Conservation (phyloP, 92 coral and sea anemone species). For the Paragorgia papillata region DNA sequence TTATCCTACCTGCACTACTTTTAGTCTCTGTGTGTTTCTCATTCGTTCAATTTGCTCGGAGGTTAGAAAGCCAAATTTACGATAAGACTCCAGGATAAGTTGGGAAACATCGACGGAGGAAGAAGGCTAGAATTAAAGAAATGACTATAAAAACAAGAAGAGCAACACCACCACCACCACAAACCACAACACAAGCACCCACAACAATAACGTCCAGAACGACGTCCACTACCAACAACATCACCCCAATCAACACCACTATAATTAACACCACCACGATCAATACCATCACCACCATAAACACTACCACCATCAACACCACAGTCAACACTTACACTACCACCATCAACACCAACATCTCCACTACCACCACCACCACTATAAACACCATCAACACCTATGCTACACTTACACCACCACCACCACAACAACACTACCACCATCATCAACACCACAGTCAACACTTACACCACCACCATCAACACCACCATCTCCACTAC, state of each 20-base stretch:
- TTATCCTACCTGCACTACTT: slow-evolving; percentile 82
- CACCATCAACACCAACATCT: background rate
- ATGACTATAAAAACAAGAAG: background rate
- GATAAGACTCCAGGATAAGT: slow-evolving; percentile 85
- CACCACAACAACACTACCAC: background rate
- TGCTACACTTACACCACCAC: too few species aligned
- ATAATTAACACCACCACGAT: too few species aligned
- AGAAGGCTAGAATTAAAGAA: slow-evolving; percentile 51
- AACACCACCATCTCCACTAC: too few species aligned
- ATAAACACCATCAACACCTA: too few species aligned
- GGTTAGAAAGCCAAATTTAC: slow-evolving; percentile 93
- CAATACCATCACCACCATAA: background rate
- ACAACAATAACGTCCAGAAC: too few species aligned
- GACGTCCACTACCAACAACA: too few species aligned
- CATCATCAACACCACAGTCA: background rate
- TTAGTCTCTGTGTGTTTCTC: slow-evolving; percentile 91
- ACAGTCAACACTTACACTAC: too few species aligned
- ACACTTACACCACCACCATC: too few species aligned
- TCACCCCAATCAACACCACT: too few species aligned
- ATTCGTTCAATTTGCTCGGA: slow-evolving; percentile 87
- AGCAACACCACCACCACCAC: background rate
- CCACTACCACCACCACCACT: background rate
- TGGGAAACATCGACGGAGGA: slow-evolving; percentile 83
- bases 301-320: background rate
- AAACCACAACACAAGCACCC: background rate